Evolutionary conservation across 2,888 invertebrate species (phyloP), one percentile per base, ranked within the genome.

Genomic region (Stegana nigrithorax): DNA sequence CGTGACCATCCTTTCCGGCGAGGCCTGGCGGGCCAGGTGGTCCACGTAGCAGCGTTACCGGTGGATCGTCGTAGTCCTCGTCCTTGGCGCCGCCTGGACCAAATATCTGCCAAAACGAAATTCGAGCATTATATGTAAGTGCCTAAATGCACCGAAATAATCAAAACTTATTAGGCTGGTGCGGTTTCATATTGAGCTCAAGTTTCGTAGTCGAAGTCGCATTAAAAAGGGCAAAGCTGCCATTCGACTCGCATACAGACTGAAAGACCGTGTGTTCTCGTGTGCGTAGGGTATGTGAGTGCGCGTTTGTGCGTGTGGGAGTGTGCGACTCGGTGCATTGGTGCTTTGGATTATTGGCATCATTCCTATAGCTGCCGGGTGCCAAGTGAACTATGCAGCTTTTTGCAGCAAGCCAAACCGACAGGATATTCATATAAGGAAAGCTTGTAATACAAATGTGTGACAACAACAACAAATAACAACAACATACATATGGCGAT

Each of bases 1-100:
- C 85, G 12, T 78, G 81, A 5, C 86, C 86, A 65, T 86, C 86
- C 62, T 82, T 83, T 42, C 86, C 86, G 0, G 82, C 26, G 1
- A 27, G 63, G 64, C 91, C 91, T 23, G 90, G 89, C 53, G 89
- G 88, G 64, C 92, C 92, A 47, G 90, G 89, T 64, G 89, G 89
- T 66, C 92, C 92, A 76, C 89, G 88, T 72, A 88, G 87, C 82
- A 89, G 87, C 68, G 89, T 89, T 71, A 85, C 81, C 0, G 84
- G 83, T 23, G 85, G 84, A 71, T 86, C 86, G 56, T 86, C 86
- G 60, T 86, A 86, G 64, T 86, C 86, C 59, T 86, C 86, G 64
- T 86, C 86, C 68, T 86, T 86, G 61, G 85, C 83, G 67, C 85
- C 84, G 42, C 85, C 84, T 58, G 85, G 85, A 65, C 85, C 85